Conservation (phyloP, 35 echinoderm and acorn worm species). For the Ophiothrix spiculata region DNA sequence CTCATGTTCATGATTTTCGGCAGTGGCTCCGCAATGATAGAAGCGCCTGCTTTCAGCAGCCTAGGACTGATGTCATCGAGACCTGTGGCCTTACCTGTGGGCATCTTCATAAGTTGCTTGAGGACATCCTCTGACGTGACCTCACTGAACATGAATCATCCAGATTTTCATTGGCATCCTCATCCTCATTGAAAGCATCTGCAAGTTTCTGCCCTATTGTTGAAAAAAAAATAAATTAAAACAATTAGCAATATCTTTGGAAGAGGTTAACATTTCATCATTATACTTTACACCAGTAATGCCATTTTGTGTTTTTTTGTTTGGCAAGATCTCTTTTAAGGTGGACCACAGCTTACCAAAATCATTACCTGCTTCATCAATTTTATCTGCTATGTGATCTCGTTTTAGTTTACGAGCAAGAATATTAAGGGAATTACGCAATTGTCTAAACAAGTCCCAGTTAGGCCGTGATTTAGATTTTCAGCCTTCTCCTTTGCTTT, state of each 20-base stretch:
- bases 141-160: background rate
- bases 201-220: slow-evolving; percentile 15
- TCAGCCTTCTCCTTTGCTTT: background rate
- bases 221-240: background rate
- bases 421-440: background rate
- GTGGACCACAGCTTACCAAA: background rate
- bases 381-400: background rate
- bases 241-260: slow-evolving; percentile 3
- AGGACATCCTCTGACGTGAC: background rate
- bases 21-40: slow-evolving; percentile 10
- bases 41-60: slow-evolving; percentile 10
- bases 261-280: background rate
- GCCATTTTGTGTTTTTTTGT: background rate
- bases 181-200: background rate
- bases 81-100: slow-evolving; percentile 5
- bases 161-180: background rate
- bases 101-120: background rate
- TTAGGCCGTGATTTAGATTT: background rate
- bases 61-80: slow-evolving; percentile 8
- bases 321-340: background rate
- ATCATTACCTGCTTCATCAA: background rate
- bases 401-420: background rate
- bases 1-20: slow-evolving; percentile 24
- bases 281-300: background rate
- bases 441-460: background rate